Base-by-base conservation (phyloP, 2,888 invertebrate species). In the Nebria brevicollis region DNA sequence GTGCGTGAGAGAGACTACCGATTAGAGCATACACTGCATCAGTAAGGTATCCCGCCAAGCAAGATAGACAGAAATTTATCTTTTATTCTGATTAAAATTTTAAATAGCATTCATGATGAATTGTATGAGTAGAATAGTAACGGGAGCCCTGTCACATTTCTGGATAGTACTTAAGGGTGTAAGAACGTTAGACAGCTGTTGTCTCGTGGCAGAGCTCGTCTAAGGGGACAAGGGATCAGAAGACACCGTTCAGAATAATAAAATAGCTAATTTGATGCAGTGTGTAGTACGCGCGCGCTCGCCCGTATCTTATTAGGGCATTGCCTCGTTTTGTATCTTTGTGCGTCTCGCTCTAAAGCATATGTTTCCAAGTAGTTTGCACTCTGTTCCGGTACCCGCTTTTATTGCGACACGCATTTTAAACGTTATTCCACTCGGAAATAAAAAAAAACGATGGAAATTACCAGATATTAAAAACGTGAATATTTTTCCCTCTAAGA, bases 181-280 rank as follows among this genome's bases (percentile, higher is more conserved):
- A 34, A 20, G 34, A 34, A 54, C 54, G 54, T 54, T 54, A 7
- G 54, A 54, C 54, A 54, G 54, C 54, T 13, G 54, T 8, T 54
- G 13, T 54, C 34, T 34, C 34, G 34, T 5, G 34, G 34, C 34
- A 34, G 34, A 34, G 34, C 34, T 34, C 34, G 1, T 2, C 34
- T 34, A 34, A 8, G 54, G 54, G 54, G 43, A 10, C 43, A 43
- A 10, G 10, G 43, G 43, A 43, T 74, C 42, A 43, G 15, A 74
- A 15, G 25, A 43, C 64, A 64, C 75, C 75, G 43, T 43, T 64
- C 43, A 54, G 75, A 43, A 64, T 75, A 75, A 75, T 75, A 75
- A 75, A 75, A 75, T 15, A 43, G 20, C 54, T 75, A 75, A 75
- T 68, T 68, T 68, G 26, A 68, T 68, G 68, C 68, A 68, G 26